A percentile compares a stretch with the other conserved stretches of the same genome.
phyloP scores from a whole-genome alignment of 2,888 invertebrate genomes.

The Sympetrum striolatum region DNA sequence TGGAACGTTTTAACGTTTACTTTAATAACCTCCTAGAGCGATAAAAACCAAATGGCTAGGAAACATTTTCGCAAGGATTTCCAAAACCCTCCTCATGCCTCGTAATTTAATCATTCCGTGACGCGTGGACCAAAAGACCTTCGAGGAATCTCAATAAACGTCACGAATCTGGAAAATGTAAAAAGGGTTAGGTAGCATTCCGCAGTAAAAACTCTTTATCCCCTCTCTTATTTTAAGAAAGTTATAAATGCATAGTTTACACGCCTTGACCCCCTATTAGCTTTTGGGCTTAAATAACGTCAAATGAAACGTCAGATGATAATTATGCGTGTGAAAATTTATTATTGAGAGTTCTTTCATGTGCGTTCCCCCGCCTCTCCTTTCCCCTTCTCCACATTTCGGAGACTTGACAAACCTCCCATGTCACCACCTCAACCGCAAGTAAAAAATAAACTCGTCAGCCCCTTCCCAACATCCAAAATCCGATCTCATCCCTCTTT shows the following conservation, averaged over 20 bases:
- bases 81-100: too few species aligned
- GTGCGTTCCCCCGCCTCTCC: neutral
- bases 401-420: conserved; percentile 19
- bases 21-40: too few species aligned
- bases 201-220: neutral
- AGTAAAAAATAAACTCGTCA: conserved; percentile 14
- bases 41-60: too few species aligned
- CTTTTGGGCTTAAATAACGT: neutral
- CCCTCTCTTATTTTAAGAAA: neutral
- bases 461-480: neutral
- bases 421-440: conserved; percentile 31
- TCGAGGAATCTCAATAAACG: too few species aligned
- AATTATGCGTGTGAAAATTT: neutral
- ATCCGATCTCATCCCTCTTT: neutral
- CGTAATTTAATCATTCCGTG: neutral
- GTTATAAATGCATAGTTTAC: neutral
- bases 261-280: neutral
- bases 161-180: neutral
- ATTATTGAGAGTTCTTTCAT: neutral
- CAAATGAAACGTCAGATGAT: neutral
- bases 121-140: neutral
- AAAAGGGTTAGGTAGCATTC: neutral
- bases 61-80: neutral
- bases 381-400: neutral
- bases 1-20: too few species aligned